Evolutionary conservation across 2,888 invertebrate species (phyloP), one percentile per base, ranked within the genome.

Genomic region (Lissocephala sabroskyi): DNA sequence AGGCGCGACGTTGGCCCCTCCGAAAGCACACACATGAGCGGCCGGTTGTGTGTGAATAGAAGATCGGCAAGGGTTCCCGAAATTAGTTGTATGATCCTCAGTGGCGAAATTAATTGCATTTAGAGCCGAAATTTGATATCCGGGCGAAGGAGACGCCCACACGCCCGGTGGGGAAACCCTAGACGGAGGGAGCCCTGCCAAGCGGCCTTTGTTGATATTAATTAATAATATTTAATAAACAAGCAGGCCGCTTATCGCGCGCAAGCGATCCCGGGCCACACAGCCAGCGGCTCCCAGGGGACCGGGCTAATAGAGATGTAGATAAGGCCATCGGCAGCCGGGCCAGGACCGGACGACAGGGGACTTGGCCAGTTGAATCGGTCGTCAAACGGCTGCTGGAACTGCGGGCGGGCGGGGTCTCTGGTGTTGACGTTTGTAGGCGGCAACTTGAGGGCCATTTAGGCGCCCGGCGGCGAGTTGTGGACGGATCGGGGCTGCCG

Each of bases 1-100:
- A 73, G 79, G 76, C 73, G 73, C 73, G 62, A 67, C 61, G 49
- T 59, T 74, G 76, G 76, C 76, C 76, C 60, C 75, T 76, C 46
- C 56, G 58, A 75, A 67, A 67, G 67, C 74, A 59, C 74, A 64
- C 78, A 65, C 57, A 74, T 71, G 70, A 47, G 17, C 17, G 26
- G 32, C n/a, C 26, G 13, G n/a, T n/a, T n/a, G n/a, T n/a, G n/a
- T n/a, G n/a, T 11, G 13, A 18, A 40, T 10, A 40, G 19, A 19
- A 40, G n/a, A 23, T 23, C 11, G 19, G 40, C 10, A n/a, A 13
- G 6, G 14, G 26, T 23, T 33, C 19, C 36, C 45, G 53, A 61
- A 71, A 71, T 77, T 71, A 71, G 78, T 61, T 59, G 51, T 44
- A 61, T 67, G 51, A 41, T 41, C 32, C 35, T 10, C 3, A 39